Conservation (phyloP, 2,113 vertebrate genomes). For the Prochilodus magdalenae region DNA sequence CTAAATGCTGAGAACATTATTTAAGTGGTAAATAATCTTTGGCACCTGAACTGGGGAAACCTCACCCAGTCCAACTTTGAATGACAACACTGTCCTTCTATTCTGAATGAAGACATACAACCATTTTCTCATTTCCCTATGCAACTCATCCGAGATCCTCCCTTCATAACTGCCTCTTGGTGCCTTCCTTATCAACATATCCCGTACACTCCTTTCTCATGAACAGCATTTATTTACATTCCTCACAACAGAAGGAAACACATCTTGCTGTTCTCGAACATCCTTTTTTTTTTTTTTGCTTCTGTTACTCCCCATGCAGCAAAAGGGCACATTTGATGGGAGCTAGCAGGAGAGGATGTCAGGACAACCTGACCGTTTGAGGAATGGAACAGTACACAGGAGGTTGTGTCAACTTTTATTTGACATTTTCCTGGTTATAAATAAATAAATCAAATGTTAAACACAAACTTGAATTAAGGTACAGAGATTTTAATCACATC, state of each 20-base stretch:
- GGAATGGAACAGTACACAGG: not conserved
- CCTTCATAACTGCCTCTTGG: not conserved
- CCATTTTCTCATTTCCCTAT: not conserved
- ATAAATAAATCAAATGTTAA: too few relatives aligned
- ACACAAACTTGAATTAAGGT: too few relatives aligned
- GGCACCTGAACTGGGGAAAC: too few relatives aligned
- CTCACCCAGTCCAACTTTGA: too few relatives aligned
- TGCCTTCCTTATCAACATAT: constrained; percentile 22
- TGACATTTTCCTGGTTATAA: too few relatives aligned
- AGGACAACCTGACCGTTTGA: not conserved
- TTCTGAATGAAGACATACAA: too few relatives aligned
- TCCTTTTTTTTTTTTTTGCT: not conserved
- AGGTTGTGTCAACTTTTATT: too few relatives aligned
- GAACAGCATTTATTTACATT: constrained; percentile 26
- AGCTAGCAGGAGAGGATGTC: not conserved
- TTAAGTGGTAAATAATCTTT: too few relatives aligned
- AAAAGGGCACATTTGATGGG: not conserved
- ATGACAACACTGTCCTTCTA: not conserved
- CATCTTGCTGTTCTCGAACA: not conserved
- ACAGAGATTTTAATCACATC: too few relatives aligned
- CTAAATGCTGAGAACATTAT: too few relatives aligned
- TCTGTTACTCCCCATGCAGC: not conserved
- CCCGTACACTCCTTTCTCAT: not conserved
- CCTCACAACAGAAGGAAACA: not conserved
- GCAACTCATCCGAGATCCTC: not conserved